Evolutionary conservation across 2,888 invertebrate species (phyloP).

Genomic region (Pollenia amentaria): DNA sequence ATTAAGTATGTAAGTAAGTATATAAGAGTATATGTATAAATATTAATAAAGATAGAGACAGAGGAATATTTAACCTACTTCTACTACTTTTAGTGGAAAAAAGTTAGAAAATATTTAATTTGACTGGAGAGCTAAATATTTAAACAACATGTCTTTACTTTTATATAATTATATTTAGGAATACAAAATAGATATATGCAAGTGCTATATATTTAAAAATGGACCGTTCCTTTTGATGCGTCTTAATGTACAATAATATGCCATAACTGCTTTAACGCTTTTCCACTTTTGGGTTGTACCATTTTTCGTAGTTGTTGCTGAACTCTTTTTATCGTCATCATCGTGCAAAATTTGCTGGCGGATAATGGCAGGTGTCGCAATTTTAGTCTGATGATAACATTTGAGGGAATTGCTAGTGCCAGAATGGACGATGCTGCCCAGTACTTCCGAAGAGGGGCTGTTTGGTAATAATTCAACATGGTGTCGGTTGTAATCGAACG

Average conservation of each 20-base stretch:
- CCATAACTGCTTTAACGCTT: conserved; percentile 94
- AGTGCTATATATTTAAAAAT: conserved; percentile 74
- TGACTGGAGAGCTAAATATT: conserved; percentile 57
- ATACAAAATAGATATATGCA: conserved; percentile 5
- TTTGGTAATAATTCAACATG: conserved; percentile 79
- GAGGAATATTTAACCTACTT: conserved; percentile 40
- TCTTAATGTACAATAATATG: conserved; percentile 94
- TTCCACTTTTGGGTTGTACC: conserved; percentile 90
- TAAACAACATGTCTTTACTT: conserved; percentile 52
- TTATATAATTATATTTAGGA: conserved; percentile 39
- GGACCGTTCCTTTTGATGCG: conserved; percentile 93
- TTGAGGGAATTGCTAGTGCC: conserved; percentile 76
- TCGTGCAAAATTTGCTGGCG: conserved; percentile 12
- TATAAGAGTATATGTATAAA: conserved; percentile 12
- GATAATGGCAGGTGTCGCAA: not conserved
- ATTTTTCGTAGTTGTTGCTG: conserved; percentile 60
- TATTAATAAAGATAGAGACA: conserved; percentile 25
- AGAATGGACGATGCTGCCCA: conserved; percentile 74
- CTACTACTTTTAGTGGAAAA: conserved; percentile 54
- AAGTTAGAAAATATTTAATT: conserved; percentile 50
- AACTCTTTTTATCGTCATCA: conserved; percentile 46
- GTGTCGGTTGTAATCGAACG: conserved; percentile 75
- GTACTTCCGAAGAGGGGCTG: conserved; percentile 80
- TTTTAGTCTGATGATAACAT: conserved; percentile 70
- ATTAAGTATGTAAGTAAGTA: conserved; percentile 6